Conservation (phyloP, 2,888 invertebrate species). For the Ophion ventricosus region DNA sequence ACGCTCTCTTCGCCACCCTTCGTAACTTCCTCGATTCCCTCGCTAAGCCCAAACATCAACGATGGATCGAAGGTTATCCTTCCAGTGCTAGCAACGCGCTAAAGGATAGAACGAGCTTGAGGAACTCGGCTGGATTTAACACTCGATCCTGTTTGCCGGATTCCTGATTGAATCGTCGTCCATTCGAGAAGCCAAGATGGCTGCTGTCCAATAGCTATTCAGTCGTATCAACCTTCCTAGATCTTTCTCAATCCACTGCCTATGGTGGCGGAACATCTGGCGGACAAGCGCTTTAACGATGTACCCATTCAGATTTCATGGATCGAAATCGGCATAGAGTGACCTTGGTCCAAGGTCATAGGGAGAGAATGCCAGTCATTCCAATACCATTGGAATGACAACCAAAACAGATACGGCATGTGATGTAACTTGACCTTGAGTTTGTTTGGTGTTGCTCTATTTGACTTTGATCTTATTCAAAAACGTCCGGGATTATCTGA, state of each 20-base stretch:
- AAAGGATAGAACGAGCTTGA: conserved; percentile 9
- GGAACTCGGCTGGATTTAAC: conserved; percentile 70
- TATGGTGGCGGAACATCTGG: neutral
- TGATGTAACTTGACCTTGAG: neutral
- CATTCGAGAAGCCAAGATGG: conserved; percentile 62
- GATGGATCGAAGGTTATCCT: conserved; percentile 39
- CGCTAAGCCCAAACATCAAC: conserved; percentile 26
- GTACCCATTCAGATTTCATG: no score
- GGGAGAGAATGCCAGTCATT: no score
- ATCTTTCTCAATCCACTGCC: neutral
- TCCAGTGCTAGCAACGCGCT: conserved; percentile 12
- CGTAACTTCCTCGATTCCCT: conserved; percentile 65
- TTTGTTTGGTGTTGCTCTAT: neutral
- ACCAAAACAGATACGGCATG: neutral
- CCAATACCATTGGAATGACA: neutral
- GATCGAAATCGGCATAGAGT: no score
- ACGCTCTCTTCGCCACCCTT: conserved; percentile 76
- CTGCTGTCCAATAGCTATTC: neutral
- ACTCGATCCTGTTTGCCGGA: conserved; percentile 76
- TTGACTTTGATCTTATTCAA: neutral
- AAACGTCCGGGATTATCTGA: neutral
- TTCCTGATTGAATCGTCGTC: conserved; percentile 80
- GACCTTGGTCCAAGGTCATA: neutral
- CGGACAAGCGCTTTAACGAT: neutral
- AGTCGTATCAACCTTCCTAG: neutral